Conservation (phyloP, 2,113 vertebrate genomes). For the Eptesicus fuscus region DNA sequence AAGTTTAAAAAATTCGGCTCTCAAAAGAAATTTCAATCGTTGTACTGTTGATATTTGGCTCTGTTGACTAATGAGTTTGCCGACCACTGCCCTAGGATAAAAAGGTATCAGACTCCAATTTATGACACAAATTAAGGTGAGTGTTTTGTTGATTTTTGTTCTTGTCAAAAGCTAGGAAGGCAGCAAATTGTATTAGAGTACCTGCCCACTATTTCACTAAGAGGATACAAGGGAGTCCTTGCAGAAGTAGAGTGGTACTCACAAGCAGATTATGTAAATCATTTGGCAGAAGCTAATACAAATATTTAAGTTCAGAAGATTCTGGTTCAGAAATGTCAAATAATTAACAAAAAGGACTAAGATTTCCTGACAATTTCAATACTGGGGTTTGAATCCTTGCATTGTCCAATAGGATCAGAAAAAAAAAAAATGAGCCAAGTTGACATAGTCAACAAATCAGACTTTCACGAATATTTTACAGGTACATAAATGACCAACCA, state of each 20-base stretch:
- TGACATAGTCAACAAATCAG: not conserved
- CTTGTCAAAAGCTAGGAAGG: not conserved
- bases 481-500: not conserved
- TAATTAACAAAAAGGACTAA: conserved; percentile 55
- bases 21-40: no score
- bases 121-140: not conserved
- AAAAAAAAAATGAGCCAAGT: not conserved
- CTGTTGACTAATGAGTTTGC: no score
- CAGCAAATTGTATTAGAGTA: not conserved
- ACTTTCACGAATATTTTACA: not conserved
- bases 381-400: conserved; percentile 38
- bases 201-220: not conserved
- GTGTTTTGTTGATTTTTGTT: not conserved
- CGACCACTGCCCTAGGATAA: not conserved
- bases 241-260: not conserved
- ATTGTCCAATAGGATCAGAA: not conserved
- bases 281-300: conserved; percentile 40
- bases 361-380: conserved; percentile 39
- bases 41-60: no score
- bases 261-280: conserved; percentile 47
- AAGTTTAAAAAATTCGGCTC: no score
- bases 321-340: conserved; percentile 35
- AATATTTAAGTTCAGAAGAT: conserved; percentile 51
- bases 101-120: not conserved
- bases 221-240: not conserved